Evolutionary conservation across 2,888 invertebrate species (phyloP).

Genomic region (Zaprionus obscuricornis): DNA sequence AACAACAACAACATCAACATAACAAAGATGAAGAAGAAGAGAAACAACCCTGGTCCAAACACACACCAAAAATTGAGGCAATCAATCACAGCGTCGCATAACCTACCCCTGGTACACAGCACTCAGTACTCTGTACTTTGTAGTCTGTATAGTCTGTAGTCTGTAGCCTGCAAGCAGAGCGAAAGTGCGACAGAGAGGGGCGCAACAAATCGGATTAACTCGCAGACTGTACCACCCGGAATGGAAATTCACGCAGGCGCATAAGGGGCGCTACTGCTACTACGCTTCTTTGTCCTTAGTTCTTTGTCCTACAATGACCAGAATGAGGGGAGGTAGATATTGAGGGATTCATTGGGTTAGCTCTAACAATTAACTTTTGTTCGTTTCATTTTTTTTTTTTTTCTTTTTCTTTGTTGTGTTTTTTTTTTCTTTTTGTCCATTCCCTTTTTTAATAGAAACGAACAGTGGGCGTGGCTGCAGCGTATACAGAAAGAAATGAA

Average conservation of each 20-base stretch:
- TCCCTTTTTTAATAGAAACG: not conserved
- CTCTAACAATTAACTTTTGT: slow-evolving; percentile 72
- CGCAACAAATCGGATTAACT: slow-evolving; percentile 75
- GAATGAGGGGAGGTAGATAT: slow-evolving; percentile 19
- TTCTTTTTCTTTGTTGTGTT: slow-evolving; percentile 18
- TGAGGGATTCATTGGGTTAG: too few species aligned
- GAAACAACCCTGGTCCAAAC: slow-evolving; percentile 53
- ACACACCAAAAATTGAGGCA: slow-evolving; percentile 53
- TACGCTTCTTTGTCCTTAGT: not conserved
- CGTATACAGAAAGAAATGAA: slow-evolving; percentile 29
- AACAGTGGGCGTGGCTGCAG: slow-evolving; percentile 54
- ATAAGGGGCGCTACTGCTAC: slow-evolving; percentile 16
- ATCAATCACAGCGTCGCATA: slow-evolving; percentile 74
- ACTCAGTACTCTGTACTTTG: too few species aligned
- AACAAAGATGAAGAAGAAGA: too few species aligned
- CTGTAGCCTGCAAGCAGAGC: too few species aligned
- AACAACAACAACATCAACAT: not conserved
- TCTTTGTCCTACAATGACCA: slow-evolving; percentile 15
- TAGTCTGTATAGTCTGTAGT: too few species aligned
- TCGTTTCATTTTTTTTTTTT: slow-evolving; percentile 17
- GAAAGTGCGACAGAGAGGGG: too few species aligned
- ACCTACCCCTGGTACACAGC: slow-evolving; percentile 53
- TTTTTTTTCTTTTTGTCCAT: slow-evolving; percentile 4
- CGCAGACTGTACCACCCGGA: slow-evolving; percentile 67
- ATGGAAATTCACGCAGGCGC: slow-evolving; percentile 68